These are phyloP conservation scores for Pteromalus puparum DNA, from an alignment of 1,140 invertebrate genomes.

Conservation along the genomic window DNA sequence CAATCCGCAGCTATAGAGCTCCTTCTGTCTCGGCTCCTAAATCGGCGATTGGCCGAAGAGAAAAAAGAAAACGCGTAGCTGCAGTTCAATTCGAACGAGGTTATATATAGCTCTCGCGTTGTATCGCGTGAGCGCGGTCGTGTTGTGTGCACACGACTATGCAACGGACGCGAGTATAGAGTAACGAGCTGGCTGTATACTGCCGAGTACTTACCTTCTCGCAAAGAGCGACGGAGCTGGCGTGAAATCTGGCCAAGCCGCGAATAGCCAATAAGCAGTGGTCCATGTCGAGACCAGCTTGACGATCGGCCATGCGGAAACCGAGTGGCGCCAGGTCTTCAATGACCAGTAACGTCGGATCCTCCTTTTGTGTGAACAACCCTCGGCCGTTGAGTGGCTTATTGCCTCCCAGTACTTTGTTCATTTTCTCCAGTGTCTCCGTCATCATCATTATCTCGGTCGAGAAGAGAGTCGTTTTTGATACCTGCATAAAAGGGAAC, in stretches of 20 bases:
- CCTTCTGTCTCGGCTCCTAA: slow-evolving; percentile 71
- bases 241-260: slow-evolving; percentile 78
- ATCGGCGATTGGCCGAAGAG: background rate
- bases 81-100: too few relatives aligned
- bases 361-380: slow-evolving; percentile 62
- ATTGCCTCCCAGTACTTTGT: slow-evolving; percentile 55
- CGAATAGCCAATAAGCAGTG: slow-evolving; percentile 74
- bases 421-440: slow-evolving; percentile 67
- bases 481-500: slow-evolving; percentile 59
- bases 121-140: too few relatives aligned
- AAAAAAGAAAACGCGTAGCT: too few relatives aligned
- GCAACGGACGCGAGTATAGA: background rate
- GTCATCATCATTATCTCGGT: slow-evolving; percentile 71
- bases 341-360: slow-evolving; percentile 73
- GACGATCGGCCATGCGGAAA: slow-evolving; percentile 76
- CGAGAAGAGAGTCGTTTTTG: slow-evolving; percentile 59
- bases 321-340: slow-evolving; percentile 76
- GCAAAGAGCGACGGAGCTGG: slow-evolving; percentile 74
- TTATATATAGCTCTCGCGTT: too few relatives aligned
- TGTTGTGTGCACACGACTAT: too few relatives aligned
- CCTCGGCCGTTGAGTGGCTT: slow-evolving; percentile 61
- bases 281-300: slow-evolving; percentile 74
- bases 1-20: slow-evolving; percentile 65
- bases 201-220: slow-evolving; percentile 69
- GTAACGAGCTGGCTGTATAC: background rate